phyloP scores from a whole-genome alignment of 2,888 invertebrate genomes.

The Piscicola geometra region DNA sequence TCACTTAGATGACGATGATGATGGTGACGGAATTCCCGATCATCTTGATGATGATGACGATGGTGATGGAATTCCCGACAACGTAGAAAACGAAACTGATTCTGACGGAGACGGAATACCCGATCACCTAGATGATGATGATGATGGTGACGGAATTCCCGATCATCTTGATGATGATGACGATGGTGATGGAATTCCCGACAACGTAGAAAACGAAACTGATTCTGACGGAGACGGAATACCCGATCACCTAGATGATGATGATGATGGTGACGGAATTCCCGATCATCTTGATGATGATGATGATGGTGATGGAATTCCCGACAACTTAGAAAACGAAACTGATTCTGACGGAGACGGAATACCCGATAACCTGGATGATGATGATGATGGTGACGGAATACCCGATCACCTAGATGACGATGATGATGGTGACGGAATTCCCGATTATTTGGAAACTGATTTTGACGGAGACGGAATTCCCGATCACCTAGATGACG shows the following conservation, averaged over 20 bases:
- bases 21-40: constrained; percentile 46
- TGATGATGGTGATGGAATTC: constrained; percentile 49
- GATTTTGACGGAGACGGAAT: constrained; percentile 43
- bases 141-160: constrained; percentile 46
- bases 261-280: constrained; percentile 50
- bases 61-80: constrained; percentile 42
- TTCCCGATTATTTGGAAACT: constrained; percentile 41
- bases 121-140: constrained; percentile 45
- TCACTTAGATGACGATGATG: constrained; percentile 45
- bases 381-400: constrained; percentile 45
- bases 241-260: constrained; percentile 47
- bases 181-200: constrained; percentile 50
- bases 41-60: constrained; percentile 46
- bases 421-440: constrained; percentile 42
- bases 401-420: constrained; percentile 40
- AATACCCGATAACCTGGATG: constrained; percentile 40
- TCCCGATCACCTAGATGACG: constrained; percentile 38
- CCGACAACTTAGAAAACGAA: constrained; percentile 48
- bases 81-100: constrained; percentile 39
- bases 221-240: constrained; percentile 51
- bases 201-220: constrained; percentile 50
- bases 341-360: constrained; percentile 46
- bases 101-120: constrained; percentile 47
- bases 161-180: constrained; percentile 47
- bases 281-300: constrained; percentile 50